Evolutionary conservation across 2,113 vertebrate genomes (phyloP).

Genomic region (Pardalotus punctatus): DNA sequence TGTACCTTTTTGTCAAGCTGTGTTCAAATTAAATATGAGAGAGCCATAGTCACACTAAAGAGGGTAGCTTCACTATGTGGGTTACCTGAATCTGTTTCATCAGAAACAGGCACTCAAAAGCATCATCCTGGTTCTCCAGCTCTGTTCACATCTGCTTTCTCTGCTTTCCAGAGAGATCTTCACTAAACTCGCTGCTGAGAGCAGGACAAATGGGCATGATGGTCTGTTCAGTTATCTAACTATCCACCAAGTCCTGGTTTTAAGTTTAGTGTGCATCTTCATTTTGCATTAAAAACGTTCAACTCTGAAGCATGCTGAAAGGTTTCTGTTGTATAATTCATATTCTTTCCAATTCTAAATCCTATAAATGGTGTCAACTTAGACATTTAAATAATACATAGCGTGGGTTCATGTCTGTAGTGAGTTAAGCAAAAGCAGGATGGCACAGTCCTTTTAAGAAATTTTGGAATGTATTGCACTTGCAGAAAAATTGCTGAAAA

Average conservation of each 20-base stretch:
- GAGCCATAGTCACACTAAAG: neutral
- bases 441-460: neutral
- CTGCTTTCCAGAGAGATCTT: neutral
- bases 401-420: neutral
- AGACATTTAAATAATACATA: neutral
- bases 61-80: neutral
- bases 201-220: neutral
- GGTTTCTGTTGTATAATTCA: neutral
- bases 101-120: neutral
- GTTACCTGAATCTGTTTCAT: neutral
- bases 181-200: neutral
- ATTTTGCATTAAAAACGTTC: neutral
- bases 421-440: neutral
- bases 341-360: neutral
- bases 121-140: neutral
- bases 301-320: neutral
- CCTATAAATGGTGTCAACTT: neutral
- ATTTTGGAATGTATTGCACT: neutral
- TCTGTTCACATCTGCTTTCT: neutral
- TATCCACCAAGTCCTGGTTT: neutral
- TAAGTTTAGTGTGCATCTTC: neutral
- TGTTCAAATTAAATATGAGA: neutral
- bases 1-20: neutral
- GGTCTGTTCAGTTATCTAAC: neutral
- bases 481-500: neutral